Conservation (phyloP, 2,113 vertebrate genomes). For the Hassar affinis region DNA sequence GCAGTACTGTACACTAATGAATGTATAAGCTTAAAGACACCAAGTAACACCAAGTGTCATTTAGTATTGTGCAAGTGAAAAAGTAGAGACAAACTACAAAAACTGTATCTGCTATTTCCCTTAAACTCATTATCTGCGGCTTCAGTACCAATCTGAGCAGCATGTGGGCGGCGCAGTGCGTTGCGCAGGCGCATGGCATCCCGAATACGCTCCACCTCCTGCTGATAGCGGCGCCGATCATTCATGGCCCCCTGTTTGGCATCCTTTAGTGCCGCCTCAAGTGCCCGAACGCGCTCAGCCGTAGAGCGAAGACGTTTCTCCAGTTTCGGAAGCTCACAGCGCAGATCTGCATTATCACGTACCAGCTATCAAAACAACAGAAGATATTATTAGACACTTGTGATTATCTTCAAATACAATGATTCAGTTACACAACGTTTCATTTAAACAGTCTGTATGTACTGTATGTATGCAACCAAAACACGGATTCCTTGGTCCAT, state of each 20-base stretch:
- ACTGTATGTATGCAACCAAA: not conserved
- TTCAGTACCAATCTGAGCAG: slow-evolving; percentile 81
- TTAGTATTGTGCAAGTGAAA: not conserved
- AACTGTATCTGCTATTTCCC: not conserved
- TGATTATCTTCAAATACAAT: not conserved
- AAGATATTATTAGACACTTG: not conserved
- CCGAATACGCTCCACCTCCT: slow-evolving; percentile 88
- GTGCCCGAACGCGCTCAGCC: slow-evolving; percentile 93
- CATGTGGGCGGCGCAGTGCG: slow-evolving; percentile 73
- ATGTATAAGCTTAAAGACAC: not conserved
- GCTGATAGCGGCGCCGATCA: slow-evolving; percentile 87
- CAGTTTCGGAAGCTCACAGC: slow-evolving; percentile 95
- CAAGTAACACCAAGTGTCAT: not conserved
- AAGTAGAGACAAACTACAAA: not conserved
- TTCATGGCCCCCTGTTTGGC: slow-evolving; percentile 88
- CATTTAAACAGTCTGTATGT: not conserved
- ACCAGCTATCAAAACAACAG: slow-evolving; percentile 74
- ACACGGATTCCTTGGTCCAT: not conserved
- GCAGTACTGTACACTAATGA: not conserved
- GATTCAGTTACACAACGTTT: not conserved
- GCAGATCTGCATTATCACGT: slow-evolving; percentile 96
- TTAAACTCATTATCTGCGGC: no score
- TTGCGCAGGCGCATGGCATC: slow-evolving; percentile 82
- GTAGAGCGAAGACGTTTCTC: slow-evolving; percentile 95
- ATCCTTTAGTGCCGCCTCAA: slow-evolving; percentile 91